These are phyloP conservation scores for Acanthurus tractus DNA, from an alignment of 2,797 vertebrate species.

Conservation along the genomic window DNA sequence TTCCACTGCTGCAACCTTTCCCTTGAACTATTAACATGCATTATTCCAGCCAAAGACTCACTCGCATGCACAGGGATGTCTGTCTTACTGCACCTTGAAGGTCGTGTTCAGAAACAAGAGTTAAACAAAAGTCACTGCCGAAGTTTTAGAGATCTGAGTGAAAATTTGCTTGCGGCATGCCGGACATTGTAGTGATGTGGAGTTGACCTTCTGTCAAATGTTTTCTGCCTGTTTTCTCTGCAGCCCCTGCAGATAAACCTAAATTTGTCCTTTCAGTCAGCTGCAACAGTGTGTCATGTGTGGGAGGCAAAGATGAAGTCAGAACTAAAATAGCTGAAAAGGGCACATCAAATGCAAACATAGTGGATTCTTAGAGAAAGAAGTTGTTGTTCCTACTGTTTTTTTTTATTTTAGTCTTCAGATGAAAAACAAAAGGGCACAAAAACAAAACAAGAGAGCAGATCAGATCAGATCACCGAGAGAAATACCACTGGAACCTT, in stretches of 20 bases:
- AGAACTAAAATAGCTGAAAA: slow-evolving; percentile 43
- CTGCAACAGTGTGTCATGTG: slow-evolving; percentile 54
- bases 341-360: slow-evolving; percentile 16
- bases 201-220: slow-evolving; percentile 67
- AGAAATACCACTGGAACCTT: not conserved
- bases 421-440: not conserved
- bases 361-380: slow-evolving; percentile 13
- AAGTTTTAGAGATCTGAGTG: slow-evolving; percentile 58
- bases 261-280: slow-evolving; percentile 63
- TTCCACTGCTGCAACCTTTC: not conserved
- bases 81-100: slow-evolving; percentile 28
- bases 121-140: slow-evolving; percentile 41
- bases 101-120: slow-evolving; percentile 33
- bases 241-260: slow-evolving; percentile 62
- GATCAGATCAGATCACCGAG: not conserved
- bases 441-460: not conserved
- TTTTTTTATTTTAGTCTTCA: slow-evolving; percentile 1
- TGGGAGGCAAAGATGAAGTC: slow-evolving; percentile 42
- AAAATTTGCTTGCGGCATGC: slow-evolving; percentile 50
- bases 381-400: not conserved
- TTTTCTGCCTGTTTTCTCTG: slow-evolving; percentile 50
- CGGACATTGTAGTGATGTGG: slow-evolving; percentile 47
- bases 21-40: slow-evolving; percentile 6
- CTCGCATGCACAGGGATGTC: not conserved
- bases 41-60: not conserved